These are phyloP conservation scores for Enoplolaimus lenunculus DNA, from an alignment of 2,888 invertebrate genomes.

Conservation along the genomic window DNA sequence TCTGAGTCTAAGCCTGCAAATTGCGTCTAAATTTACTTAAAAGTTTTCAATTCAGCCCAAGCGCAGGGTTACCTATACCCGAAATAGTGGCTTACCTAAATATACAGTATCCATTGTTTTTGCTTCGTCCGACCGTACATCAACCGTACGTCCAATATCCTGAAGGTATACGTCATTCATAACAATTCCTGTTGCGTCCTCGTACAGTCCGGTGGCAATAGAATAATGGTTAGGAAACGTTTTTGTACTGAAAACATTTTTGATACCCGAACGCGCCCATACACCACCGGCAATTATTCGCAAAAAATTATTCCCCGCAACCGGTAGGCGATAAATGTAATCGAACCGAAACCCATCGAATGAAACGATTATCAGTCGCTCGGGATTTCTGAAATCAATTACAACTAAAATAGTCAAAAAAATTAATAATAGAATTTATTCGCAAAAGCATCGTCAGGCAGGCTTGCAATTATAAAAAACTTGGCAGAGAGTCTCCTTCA, in stretches of 20 bases:
- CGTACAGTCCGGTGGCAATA: constrained; percentile 22
- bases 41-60: too few species aligned
- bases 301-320: constrained; percentile 10
- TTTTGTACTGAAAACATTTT: constrained; percentile 12
- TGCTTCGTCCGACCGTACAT: not conserved
- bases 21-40: too few species aligned
- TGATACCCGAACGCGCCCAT: constrained; percentile 9
- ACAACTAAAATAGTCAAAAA: too few species aligned
- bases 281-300: constrained; percentile 5
- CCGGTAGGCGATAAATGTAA: constrained; percentile 13
- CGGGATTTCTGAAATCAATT: not conserved
- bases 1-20: too few species aligned
- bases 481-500: too few species aligned
- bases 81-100: too few species aligned
- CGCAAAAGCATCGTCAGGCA: too few species aligned
- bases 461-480: too few species aligned
- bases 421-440: too few species aligned
- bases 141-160: not conserved
- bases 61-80: too few species aligned
- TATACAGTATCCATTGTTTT: not conserved
- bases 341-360: constrained; percentile 22
- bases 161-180: constrained; percentile 17
- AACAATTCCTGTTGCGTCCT: constrained; percentile 21
- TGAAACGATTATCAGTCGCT: constrained; percentile 12
- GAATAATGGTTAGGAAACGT: constrained; percentile 23